Evolutionary conservation across 2,113 vertebrate species (phyloP).

Genomic region (Strix aluco): DNA sequence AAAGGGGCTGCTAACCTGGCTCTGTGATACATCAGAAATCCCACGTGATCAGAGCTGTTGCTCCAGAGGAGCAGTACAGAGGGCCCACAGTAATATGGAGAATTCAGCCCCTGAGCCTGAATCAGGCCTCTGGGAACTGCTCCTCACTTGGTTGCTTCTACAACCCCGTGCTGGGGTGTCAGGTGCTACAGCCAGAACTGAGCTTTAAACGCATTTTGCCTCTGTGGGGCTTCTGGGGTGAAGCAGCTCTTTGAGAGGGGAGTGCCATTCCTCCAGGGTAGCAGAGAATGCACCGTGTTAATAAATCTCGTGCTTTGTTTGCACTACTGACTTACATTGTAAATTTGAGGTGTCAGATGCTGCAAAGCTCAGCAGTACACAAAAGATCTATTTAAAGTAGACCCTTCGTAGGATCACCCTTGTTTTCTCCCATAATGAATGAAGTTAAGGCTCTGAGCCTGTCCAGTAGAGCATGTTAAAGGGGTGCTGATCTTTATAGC

Average conservation of each 20-base stretch:
- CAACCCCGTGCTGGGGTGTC: slow-evolving; percentile 27
- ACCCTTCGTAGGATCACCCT: not conserved
- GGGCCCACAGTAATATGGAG: not conserved
- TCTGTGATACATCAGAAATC: not conserved
- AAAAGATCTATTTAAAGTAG: slow-evolving; percentile 46
- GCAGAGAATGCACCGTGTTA: not conserved
- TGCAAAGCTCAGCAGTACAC: slow-evolving; percentile 21
- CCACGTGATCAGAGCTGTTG: not conserved
- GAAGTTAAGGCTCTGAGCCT: slow-evolving; percentile 23
- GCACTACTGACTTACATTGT: slow-evolving; percentile 37
- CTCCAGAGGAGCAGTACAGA: not conserved
- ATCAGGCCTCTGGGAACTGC: slow-evolving; percentile 8
- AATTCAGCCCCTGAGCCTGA: not conserved
- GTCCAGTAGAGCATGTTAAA: slow-evolving; percentile 10
- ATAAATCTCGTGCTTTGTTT: slow-evolving; percentile 63
- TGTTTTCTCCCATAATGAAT: slow-evolving; percentile 19
- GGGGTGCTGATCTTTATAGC: slow-evolving; percentile 7
- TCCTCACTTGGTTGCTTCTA: slow-evolving; percentile 1
- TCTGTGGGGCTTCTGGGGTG: slow-evolving; percentile 13
- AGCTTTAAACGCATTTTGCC: not conserved
- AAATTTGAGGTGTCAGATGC: slow-evolving; percentile 59
- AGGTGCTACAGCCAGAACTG: slow-evolving; percentile 36
- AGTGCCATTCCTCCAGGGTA: not conserved
- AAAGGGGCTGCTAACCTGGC: not conserved
- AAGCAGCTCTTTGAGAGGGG: slow-evolving; percentile 20